Conservation (phyloP, 2,113 vertebrate species). For the Rattus rattus region DNA sequence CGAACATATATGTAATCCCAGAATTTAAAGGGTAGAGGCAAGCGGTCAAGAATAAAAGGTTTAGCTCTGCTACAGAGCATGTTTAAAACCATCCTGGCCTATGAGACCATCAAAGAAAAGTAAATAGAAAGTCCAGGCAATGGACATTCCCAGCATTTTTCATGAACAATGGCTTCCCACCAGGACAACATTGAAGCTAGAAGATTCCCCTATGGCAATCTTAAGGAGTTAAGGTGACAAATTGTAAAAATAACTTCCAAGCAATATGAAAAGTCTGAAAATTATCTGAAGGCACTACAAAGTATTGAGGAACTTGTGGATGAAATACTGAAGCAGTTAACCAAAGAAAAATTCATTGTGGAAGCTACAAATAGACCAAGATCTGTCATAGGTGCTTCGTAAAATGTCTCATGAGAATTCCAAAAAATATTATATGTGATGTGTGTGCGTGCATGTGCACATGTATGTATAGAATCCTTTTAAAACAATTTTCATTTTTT, state of each 20-base stretch:
- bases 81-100: background rate
- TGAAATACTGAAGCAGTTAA: slow-evolving; percentile 94
- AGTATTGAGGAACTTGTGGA: slow-evolving; percentile 98
- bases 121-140: background rate
- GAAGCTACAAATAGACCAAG: slow-evolving; percentile 96
- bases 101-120: background rate
- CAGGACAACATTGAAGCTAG: background rate
- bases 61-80: background rate
- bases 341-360: slow-evolving; percentile 98
- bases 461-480: background rate
- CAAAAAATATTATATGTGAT: background rate
- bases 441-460: background rate
- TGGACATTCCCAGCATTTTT: background rate
- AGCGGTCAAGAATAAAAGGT: background rate
- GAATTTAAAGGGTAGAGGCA: background rate
- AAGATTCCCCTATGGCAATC: too few species aligned
- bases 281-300: slow-evolving; percentile 96
- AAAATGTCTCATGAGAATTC: slow-evolving; percentile 98
- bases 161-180: background rate
- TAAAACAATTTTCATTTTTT: background rate
- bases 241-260: slow-evolving; percentile 95
- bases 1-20: background rate
- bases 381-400: slow-evolving; percentile 94
- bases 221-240: slow-evolving; percentile 91
- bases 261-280: slow-evolving; percentile 98